A percentile compares a stretch with the other conserved stretches of the same genome.
Conservation (phyloP, 1,140 invertebrate species). For the Brachionus plicatilis region DNA sequence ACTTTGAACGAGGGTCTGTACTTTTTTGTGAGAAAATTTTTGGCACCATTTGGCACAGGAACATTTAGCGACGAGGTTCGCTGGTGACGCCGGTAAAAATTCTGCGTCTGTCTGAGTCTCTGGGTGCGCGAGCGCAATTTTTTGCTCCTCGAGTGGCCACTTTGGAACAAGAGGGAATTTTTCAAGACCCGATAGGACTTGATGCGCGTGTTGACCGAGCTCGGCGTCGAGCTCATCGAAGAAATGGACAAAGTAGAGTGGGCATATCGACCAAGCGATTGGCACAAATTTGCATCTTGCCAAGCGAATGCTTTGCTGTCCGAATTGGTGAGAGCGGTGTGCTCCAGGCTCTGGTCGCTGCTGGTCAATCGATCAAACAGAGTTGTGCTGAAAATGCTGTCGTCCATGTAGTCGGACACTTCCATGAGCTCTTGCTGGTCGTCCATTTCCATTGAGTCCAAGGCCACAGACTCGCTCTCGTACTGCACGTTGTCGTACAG, state of each 20-base stretch:
- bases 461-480: neutral
- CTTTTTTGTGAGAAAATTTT: neutral
- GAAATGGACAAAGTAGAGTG: neutral
- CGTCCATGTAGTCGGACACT: neutral
- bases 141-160: neutral
- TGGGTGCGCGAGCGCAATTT: neutral
- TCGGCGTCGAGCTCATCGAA: neutral
- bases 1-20: slow-evolving; percentile 14
- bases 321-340: neutral
- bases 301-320: neutral
- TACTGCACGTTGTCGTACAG: neutral
- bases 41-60: neutral
- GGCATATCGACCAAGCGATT: neutral
- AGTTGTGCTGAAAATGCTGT: neutral
- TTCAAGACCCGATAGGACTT: neutral
- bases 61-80: neutral
- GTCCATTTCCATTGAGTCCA: neutral
- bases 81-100: slow-evolving; percentile 17
- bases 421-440: neutral
- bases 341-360: neutral
- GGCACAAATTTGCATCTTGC: neutral
- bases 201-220: neutral
- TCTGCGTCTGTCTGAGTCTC: neutral
- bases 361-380: neutral
- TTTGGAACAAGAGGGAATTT: neutral